These are phyloP conservation scores for Drosophila affinis DNA, from an alignment of 2,888 invertebrate genomes.

Conservation along the genomic window DNA sequence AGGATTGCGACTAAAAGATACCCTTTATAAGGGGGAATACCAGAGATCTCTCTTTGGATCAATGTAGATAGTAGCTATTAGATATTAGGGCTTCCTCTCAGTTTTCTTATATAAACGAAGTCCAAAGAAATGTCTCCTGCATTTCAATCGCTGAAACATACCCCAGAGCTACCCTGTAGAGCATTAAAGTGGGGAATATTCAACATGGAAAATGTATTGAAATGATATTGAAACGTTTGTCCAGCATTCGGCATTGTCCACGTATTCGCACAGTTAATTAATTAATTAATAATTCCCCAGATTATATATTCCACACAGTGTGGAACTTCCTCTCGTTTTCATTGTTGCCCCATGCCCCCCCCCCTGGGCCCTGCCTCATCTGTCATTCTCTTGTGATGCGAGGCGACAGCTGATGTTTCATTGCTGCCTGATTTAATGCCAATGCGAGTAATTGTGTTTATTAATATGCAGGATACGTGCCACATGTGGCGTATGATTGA, in stretches of 20 bases:
- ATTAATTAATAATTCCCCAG: slow-evolving; percentile 54
- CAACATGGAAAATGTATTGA: slow-evolving; percentile 22
- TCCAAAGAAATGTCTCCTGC: too few relatives aligned
- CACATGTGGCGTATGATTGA: slow-evolving; percentile 58
- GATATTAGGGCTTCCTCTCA: too few relatives aligned
- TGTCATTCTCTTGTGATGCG: slow-evolving; percentile 1
- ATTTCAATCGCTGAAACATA: neutral
- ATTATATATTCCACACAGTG: slow-evolving; percentile 19
- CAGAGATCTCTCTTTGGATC: too few relatives aligned
- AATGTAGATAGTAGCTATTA: too few relatives aligned
- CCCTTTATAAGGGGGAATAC: neutral
- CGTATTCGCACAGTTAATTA: slow-evolving; percentile 39
- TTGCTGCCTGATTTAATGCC: slow-evolving; percentile 52
- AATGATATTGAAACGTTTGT: neutral
- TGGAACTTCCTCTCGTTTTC: neutral
- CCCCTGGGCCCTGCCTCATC: neutral
- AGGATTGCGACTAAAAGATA: neutral
- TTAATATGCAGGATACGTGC: slow-evolving; percentile 65
- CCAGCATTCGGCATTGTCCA: neutral
- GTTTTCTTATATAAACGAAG: too few relatives aligned
- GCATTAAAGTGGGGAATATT: slow-evolving; percentile 9
- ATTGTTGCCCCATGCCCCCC: neutral
- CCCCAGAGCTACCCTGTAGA: neutral
- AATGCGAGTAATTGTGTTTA: slow-evolving; percentile 43
- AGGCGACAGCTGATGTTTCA: slow-evolving; percentile 16